Conservation (phyloP, 1,140 invertebrate species). For the Thaumetopoea pityocampa region DNA sequence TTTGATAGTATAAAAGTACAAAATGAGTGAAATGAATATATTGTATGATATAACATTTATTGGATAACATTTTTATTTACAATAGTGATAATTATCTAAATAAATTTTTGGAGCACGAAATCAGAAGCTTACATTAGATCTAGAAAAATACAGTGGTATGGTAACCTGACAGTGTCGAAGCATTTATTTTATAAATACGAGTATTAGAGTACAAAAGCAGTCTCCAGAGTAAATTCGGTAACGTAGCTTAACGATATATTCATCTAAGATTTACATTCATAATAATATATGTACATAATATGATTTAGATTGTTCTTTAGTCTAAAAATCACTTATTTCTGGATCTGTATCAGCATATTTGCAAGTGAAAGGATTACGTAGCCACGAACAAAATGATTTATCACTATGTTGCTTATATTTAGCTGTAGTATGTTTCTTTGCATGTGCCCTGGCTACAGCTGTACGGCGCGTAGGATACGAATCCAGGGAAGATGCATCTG, state of each 20-base stretch:
- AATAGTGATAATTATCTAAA: constrained; percentile 27
- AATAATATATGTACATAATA: constrained; percentile 22
- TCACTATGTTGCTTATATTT: constrained; percentile 78
- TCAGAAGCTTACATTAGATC: constrained; percentile 50
- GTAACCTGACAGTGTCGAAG: constrained; percentile 68
- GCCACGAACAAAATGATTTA: constrained; percentile 79
- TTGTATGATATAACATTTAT: constrained; percentile 39
- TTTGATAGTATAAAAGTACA: constrained; percentile 64
- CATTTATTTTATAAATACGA: constrained; percentile 63
- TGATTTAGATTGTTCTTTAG: too few species aligned
- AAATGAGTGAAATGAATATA: constrained; percentile 58
- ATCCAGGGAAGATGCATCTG: constrained; percentile 88
- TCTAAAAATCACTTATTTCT: constrained; percentile 79
- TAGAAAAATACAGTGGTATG: constrained; percentile 72
- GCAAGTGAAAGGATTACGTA: constrained; percentile 82
- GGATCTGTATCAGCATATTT: constrained; percentile 82
- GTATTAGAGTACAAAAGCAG: constrained; percentile 74
- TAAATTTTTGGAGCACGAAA: constrained; percentile 37
- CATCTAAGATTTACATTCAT: constrained; percentile 49
- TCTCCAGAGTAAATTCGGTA: constrained; percentile 75
- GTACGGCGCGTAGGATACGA: constrained; percentile 84
- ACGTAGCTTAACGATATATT: constrained; percentile 68
- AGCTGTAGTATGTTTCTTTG: constrained; percentile 68
- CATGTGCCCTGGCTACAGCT: constrained; percentile 78
- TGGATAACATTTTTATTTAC: constrained; percentile 47